Evolutionary conservation across 2,113 vertebrate genomes (phyloP), one percentile per base, ranked within the genome.

Genomic region (Bagarius yarrelli): DNA sequence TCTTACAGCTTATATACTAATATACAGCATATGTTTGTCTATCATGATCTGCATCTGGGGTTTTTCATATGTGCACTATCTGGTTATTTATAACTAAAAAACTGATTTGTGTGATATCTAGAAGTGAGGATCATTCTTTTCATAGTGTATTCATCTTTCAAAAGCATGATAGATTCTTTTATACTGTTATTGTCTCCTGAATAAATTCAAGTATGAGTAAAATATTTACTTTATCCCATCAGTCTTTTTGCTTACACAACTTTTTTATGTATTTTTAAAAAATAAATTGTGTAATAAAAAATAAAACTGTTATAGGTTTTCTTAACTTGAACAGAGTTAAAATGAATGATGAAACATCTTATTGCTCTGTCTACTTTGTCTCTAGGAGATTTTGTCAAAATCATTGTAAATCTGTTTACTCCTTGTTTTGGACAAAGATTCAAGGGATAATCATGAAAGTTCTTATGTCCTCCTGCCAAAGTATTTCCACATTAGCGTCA

Each of bases 391-490:
- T 78, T 81, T 44, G 73, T 36, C 78, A 70, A 72, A 71, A 83
- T 73, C 77, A 77, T 67, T 32, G 30, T 64, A 80, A 34, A 64
- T 60, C 67, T 76, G 81, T 78, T 81, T 83, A 83, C 78, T 81
- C 34, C 47, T 83, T 83, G 70, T 81, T 66, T 57, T 75, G 44
- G 83, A 73, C 64, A 64, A 81, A 61, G 70, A 76, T 77, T 78
- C 70, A 78, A 83, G 79, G 83, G 61, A 79, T 83, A 72, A 83
- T 83, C 75, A 57, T 60, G 61, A 56, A 32, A 79, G 15, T 56
- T 44, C 52, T 81, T 70, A 64, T 9, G 21, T 84, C 30, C 25
- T 69, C 27, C 67, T 52, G 64, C 81, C 81, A 85, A 67, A 60
- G 53, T 47, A 71, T 72, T 63, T 85, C 78, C 61, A 83, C 76